Conservation (phyloP, 2,797 vertebrate genomes). For the Takifugu ocellatus region DNA sequence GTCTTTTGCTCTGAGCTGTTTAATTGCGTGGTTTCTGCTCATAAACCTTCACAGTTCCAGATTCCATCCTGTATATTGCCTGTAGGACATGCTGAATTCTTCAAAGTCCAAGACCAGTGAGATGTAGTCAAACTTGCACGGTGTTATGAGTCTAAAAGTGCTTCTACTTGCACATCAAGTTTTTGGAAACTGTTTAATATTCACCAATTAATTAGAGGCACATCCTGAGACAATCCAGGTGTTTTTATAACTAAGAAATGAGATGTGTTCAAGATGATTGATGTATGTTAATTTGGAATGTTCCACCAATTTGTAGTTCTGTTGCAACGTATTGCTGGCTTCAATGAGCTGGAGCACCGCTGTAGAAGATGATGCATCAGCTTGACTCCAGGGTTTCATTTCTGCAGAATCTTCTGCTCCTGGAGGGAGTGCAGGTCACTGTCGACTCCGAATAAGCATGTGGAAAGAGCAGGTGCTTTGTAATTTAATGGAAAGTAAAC, state of each 20-base stretch:
- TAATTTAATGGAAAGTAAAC: slow-evolving; percentile 4
- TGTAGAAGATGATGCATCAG: no score
- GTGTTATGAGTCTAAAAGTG: neutral
- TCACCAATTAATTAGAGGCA: neutral
- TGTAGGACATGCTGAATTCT: slow-evolving; percentile 14
- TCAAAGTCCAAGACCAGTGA: slow-evolving; percentile 2
- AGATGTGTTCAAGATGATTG: no score
- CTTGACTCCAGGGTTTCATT: neutral
- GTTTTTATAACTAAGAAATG: no score
- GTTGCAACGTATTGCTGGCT: no score
- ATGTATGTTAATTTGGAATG: no score
- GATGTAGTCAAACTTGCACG: neutral
- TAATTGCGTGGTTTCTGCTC: neutral
- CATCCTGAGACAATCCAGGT: no score
- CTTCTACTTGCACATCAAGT: neutral
- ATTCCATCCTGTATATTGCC: slow-evolving; percentile 12
- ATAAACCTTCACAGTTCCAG: neutral
- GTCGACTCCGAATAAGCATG: neutral
- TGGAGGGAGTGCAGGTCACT: neutral
- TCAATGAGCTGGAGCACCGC: no score
- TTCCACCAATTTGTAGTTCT: no score
- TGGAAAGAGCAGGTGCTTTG: neutral
- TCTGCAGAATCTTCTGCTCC: neutral
- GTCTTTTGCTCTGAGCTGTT: neutral
- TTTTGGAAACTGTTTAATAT: neutral